A percentile compares a stretch with the other conserved stretches of the same genome.
phyloP scores from a whole-genome alignment of 2,797 vertebrate species.

The Clarias platycephalus region DNA sequence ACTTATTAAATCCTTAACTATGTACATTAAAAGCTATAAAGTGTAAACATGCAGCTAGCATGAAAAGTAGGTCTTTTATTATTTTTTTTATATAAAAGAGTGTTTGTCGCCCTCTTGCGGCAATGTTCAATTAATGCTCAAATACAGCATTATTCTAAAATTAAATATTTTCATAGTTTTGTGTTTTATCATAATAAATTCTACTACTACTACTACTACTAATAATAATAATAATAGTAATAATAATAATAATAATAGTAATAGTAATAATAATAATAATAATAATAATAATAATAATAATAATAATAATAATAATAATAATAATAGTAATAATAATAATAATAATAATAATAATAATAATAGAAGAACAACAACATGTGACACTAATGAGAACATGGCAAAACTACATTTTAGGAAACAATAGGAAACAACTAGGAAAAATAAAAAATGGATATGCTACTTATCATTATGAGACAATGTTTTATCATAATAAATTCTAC shows the following conservation, averaged over 20 bases:
- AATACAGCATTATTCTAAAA: neutral
- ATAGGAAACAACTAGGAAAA: neutral
- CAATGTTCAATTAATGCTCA: neutral
- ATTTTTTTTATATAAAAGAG: neutral
- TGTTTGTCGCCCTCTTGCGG: conserved; percentile 16
- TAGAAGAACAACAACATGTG: neutral
- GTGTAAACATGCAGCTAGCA: neutral
- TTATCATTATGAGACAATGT: neutral
- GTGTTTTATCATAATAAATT: neutral
- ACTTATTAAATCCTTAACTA: neutral
- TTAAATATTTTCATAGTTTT: neutral
- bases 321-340: neutral
- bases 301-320: neutral
- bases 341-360: neutral
- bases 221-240: neutral
- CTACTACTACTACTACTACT: no score
- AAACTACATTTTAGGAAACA: neutral
- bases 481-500: no score
- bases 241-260: neutral
- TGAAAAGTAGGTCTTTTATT: no score
- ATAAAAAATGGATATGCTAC: neutral
- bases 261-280: neutral
- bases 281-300: neutral
- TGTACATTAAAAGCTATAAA: neutral
- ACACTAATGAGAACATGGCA: neutral